Evolutionary conservation across 2,888 invertebrate genomes (phyloP).

Genomic region (Acrobasis consociella): DNA sequence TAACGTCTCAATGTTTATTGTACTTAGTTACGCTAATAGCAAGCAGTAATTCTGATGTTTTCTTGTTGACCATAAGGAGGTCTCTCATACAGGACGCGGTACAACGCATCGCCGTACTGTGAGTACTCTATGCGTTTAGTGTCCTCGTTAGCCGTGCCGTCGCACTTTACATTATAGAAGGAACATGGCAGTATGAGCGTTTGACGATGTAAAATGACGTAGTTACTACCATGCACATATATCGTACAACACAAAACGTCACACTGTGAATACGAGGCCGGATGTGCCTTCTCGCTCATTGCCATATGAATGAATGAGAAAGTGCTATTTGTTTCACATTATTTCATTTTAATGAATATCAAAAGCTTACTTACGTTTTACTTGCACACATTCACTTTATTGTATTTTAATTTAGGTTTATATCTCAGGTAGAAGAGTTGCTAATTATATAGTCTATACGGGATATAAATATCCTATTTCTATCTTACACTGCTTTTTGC

Average conservation of each 20-base stretch:
- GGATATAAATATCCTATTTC: no score
- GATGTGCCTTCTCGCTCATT: no score
- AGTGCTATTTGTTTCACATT: no score
- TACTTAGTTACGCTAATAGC: neutral
- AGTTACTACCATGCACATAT: no score
- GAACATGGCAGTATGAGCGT: neutral
- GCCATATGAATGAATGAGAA: no score
- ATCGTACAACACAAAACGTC: no score
- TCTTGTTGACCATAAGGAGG: constrained; percentile 21
- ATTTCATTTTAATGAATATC: no score
- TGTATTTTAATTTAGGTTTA: neutral
- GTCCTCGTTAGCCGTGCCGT: constrained; percentile 10
- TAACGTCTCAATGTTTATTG: neutral
- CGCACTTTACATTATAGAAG: constrained; percentile 5
- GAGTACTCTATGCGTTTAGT: constrained; percentile 14
- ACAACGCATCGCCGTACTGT: constrained; percentile 15
- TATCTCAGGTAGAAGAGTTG: no score
- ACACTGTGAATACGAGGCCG: no score
- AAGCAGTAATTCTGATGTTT: constrained; percentile 15
- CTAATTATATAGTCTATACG: no score
- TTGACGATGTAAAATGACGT: no score
- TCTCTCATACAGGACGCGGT: constrained; percentile 19
- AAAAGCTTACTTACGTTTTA: neutral
- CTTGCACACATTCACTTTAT: neutral
- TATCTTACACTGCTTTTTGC: no score